Evolutionary conservation across 2,888 invertebrate species (phyloP).

Genomic region (Metallyticus violacea): DNA sequence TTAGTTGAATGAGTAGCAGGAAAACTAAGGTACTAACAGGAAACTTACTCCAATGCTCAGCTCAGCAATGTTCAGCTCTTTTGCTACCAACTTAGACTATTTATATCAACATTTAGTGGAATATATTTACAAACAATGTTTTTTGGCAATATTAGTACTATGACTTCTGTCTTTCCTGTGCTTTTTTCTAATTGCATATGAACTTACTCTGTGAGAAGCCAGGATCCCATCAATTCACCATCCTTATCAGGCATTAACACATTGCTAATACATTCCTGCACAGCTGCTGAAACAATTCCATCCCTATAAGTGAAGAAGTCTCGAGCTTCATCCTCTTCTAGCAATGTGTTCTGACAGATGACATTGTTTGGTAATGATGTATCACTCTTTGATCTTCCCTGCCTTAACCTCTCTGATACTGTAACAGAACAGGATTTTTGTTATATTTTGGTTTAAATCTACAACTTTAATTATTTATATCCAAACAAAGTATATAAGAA

Average conservation of each 20-base stretch:
- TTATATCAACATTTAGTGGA: too few relatives aligned
- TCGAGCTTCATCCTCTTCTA: conserved; percentile 59
- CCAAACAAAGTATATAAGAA: too few relatives aligned
- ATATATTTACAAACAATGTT: too few relatives aligned
- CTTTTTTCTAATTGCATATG: background rate
- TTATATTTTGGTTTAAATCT: too few relatives aligned
- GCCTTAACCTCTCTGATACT: conserved; percentile 44
- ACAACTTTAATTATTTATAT: too few relatives aligned
- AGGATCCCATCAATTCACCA: conserved; percentile 69
- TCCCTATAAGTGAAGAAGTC: conserved; percentile 72
- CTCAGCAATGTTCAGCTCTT: too few relatives aligned
- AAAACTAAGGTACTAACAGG: too few relatives aligned
- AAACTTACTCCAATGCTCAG: too few relatives aligned
- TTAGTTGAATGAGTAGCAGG: too few relatives aligned
- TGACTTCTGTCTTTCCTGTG: too few relatives aligned
- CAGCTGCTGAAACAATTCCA: conserved; percentile 69
- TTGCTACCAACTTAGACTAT: too few relatives aligned
- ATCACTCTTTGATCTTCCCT: conserved; percentile 39
- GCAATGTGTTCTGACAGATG: conserved; percentile 29
- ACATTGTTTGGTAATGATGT: conserved; percentile 32
- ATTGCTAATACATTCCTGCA: conserved; percentile 65
- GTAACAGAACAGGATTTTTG: conserved; percentile 34
- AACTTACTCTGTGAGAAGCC: conserved; percentile 78
- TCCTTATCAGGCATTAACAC: conserved; percentile 64
- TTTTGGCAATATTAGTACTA: too few relatives aligned